phyloP scores from a whole-genome alignment of 1,140 invertebrate species.

The Coelopa frigida region DNA sequence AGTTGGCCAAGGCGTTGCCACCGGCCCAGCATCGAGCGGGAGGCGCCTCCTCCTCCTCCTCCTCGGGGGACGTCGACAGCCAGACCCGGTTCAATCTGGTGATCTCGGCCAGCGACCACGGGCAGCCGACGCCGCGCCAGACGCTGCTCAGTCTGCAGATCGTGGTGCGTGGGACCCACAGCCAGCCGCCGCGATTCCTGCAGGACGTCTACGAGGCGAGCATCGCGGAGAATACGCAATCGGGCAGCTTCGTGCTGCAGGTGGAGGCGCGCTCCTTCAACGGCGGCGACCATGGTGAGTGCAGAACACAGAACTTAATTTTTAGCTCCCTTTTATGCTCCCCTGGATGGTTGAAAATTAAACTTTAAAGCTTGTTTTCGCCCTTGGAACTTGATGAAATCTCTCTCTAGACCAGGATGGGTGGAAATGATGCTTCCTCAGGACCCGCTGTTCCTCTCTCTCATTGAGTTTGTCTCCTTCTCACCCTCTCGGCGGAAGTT shows the following conservation, averaged over 20 bases:
- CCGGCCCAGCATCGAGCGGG: conserved; percentile 8
- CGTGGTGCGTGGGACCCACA: conserved; percentile 63
- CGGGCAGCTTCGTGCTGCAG: conserved; percentile 70
- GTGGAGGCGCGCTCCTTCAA: conserved; percentile 67
- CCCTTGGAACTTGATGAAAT: too few relatives aligned
- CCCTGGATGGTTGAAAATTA: background rate
- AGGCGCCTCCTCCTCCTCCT: conserved; percentile 10
- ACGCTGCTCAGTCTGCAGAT: conserved; percentile 57
- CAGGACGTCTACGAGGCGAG: conserved; percentile 66
- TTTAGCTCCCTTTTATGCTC: background rate
- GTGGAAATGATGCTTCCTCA: too few relatives aligned
- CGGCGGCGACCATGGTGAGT: conserved; percentile 36
- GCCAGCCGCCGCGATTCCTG: conserved; percentile 73
- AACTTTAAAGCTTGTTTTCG: background rate
- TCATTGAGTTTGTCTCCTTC: too few relatives aligned
- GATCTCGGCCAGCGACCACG: conserved; percentile 77
- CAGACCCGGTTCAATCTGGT: conserved; percentile 58
- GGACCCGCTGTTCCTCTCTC: too few relatives aligned
- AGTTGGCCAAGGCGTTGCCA: conserved; percentile 60
- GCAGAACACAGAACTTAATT: background rate
- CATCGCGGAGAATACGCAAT: conserved; percentile 69
- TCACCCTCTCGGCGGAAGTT: too few relatives aligned
- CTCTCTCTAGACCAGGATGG: too few relatives aligned
- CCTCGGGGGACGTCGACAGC: conserved; percentile 13
- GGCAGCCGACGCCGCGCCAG: conserved; percentile 58